Conservation (phyloP, 2,888 invertebrate genomes). For the Phasia obesa region DNA sequence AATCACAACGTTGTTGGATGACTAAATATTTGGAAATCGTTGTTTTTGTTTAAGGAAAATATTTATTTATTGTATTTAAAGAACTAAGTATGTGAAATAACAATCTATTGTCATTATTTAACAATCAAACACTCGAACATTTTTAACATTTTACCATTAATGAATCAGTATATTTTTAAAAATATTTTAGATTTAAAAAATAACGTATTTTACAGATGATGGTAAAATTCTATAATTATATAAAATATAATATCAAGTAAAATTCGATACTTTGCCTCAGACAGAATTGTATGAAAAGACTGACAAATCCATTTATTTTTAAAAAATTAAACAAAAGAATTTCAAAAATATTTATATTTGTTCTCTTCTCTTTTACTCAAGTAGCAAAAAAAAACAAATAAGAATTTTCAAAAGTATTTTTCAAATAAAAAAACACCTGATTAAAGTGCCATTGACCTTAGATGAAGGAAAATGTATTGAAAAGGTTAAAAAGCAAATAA, state of each 20-base stretch:
- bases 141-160: background rate
- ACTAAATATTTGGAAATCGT: slow-evolving; percentile 8
- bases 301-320: background rate
- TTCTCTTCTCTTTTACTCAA: background rate
- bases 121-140: slow-evolving; percentile 3
- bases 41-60: background rate
- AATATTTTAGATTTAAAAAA: too few relatives aligned
- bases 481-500: background rate
- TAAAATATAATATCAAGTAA: background rate
- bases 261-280: background rate
- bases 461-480: background rate
- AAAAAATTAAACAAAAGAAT: background rate
- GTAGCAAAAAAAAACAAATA: background rate
- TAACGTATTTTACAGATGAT: too few relatives aligned
- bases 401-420: slow-evolving; percentile 1
- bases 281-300: background rate
- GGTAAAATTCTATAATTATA: too few relatives aligned
- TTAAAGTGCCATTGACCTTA: slow-evolving; percentile 33
- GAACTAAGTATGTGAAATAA: background rate
- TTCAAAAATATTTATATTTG: background rate
- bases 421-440: background rate
- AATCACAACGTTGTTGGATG: slow-evolving; percentile 26
- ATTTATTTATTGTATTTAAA: background rate
- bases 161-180: too few relatives aligned
- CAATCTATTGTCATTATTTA: background rate